phyloP scores from a whole-genome alignment of 1,140 invertebrate species.

The Cheumatopsyche charites region DNA sequence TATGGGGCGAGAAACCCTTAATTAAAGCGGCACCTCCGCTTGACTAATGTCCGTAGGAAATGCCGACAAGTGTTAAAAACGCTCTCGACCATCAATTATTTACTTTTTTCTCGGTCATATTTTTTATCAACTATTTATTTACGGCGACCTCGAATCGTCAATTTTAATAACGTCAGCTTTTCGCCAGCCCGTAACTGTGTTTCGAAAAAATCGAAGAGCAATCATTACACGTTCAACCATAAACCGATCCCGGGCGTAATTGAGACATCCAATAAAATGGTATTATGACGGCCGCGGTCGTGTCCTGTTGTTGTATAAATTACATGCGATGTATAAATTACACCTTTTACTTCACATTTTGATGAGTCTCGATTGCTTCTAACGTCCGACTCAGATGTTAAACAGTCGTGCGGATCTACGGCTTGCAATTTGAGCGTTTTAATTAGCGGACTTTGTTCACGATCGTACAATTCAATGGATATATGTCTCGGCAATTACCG shows the following conservation, averaged over 20 bases:
- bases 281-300: conserved; percentile 18
- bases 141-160: background rate
- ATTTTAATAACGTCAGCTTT: background rate
- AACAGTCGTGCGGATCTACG: too few species aligned
- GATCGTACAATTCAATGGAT: too few species aligned
- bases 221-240: conserved; percentile 14
- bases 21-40: conserved; percentile 45
- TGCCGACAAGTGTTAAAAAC: conserved; percentile 32
- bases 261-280: conserved; percentile 35
- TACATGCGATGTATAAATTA: conserved; percentile 28
- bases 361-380: conserved; percentile 21
- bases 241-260: conserved; percentile 32
- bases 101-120: conserved; percentile 5
- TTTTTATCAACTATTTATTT: background rate
- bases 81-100: too few species aligned
- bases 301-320: conserved; percentile 27
- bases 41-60: conserved; percentile 38
- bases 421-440: too few species aligned
- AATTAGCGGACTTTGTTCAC: too few species aligned
- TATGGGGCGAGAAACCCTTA: conserved; percentile 40
- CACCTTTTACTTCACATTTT: conserved; percentile 13
- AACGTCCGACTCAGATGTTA: background rate
- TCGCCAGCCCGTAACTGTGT: background rate
- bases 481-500: too few species aligned
- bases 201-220: background rate